phyloP scores from a whole-genome alignment of 2,888 invertebrate genomes.

The Eupithecia dodoneata region DNA sequence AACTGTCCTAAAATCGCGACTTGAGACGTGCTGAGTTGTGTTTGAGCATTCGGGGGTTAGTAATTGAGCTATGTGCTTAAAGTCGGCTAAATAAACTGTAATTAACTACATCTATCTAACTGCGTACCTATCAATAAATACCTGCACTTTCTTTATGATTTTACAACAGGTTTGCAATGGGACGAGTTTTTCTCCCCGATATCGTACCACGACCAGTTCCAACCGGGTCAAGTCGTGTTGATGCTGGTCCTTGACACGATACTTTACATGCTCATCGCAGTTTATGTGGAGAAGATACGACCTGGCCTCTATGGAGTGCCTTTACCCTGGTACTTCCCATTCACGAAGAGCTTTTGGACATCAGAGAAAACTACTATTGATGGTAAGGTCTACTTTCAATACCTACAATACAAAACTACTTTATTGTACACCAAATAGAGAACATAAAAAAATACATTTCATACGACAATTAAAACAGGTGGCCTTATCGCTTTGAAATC shows the following conservation, averaged over 20 bases:
- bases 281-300: constrained; percentile 93
- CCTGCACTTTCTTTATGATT: neutral
- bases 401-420: no score
- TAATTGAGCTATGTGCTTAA: neutral
- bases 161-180: constrained; percentile 84
- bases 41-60: neutral
- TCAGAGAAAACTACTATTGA: constrained; percentile 59
- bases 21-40: no score
- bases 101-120: neutral
- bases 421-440: no score
- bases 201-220: constrained; percentile 88
- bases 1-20: no score
- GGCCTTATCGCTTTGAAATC: no score
- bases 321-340: constrained; percentile 92
- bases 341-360: constrained; percentile 85
- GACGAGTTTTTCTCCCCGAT: constrained; percentile 85
- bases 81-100: neutral
- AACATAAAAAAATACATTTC: no score
- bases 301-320: constrained; percentile 95
- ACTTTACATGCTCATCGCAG: constrained; percentile 89
- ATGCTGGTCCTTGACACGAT: constrained; percentile 89
- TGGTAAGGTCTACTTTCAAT: constrained; percentile 51
- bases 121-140: neutral
- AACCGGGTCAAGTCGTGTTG: constrained; percentile 87
- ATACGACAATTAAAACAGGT: no score